These are phyloP conservation scores for Cephus cinctus DNA, from an alignment of 1,140 invertebrate species.

Conservation along the genomic window DNA sequence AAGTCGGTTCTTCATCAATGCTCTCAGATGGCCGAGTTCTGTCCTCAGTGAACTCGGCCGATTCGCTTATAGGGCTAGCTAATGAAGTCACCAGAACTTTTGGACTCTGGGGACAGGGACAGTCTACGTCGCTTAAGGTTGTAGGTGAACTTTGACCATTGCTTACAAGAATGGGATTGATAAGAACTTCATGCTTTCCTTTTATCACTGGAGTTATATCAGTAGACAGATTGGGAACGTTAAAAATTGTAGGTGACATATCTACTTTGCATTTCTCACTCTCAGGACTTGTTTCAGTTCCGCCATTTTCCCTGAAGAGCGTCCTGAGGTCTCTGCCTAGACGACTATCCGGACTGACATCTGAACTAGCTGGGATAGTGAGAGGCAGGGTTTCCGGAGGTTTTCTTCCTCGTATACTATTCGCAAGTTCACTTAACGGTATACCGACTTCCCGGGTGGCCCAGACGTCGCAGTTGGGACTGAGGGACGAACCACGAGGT, in stretches of 20 bases:
- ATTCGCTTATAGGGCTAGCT: conserved; percentile 3
- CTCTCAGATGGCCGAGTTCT: background rate
- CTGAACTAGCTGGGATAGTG: conserved; percentile 31
- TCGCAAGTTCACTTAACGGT: conserved; percentile 46
- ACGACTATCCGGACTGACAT: conserved; percentile 25
- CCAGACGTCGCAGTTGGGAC: conserved; percentile 51
- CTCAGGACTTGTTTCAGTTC: no score
- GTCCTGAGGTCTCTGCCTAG: conserved; percentile 31
- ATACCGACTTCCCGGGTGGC: conserved; percentile 47
- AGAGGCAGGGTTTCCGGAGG: conserved; percentile 25
- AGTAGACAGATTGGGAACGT: no score
- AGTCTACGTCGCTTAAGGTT: no score
- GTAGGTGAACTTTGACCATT: no score
- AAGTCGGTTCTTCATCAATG: background rate
- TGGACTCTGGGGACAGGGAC: conserved; percentile 23
- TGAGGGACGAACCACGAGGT: conserved; percentile 33
- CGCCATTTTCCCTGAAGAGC: conserved; percentile 28
- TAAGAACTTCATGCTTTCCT: no score
- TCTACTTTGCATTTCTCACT: no score
- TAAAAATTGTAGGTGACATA: no score
- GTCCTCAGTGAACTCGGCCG: conserved; percentile 2
- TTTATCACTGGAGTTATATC: no score
- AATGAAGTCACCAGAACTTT: conserved; percentile 17
- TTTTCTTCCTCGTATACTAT: conserved; percentile 22
- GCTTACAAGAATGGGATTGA: no score